Conservation (phyloP, 2,113 vertebrate species). For the Cyanoderma ruficeps region DNA sequence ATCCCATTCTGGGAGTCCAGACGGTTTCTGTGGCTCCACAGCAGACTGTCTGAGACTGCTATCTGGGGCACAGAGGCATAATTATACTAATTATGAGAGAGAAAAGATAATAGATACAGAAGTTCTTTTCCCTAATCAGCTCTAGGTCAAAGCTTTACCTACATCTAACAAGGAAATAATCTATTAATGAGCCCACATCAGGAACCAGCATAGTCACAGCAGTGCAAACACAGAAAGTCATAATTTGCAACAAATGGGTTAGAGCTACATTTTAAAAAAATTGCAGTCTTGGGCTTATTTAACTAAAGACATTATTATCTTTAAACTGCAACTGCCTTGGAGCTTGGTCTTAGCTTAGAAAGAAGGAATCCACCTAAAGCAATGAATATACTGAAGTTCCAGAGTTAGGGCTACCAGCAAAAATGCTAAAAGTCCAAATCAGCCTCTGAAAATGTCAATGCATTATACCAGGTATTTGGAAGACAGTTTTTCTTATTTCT, state of each 20-base stretch:
- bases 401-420: not conserved
- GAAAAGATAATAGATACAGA: conserved; percentile 48
- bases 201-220: not conserved
- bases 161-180: conserved; percentile 51
- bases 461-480: not conserved
- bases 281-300: not conserved
- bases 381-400: not conserved
- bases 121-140: conserved; percentile 49
- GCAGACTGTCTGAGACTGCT: conserved; percentile 43
- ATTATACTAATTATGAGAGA: conserved; percentile 46
- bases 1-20: not conserved
- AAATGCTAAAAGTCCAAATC: not conserved
- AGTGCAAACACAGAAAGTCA: conserved; percentile 19
- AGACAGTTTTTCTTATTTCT: not conserved
- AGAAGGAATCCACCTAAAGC: not conserved
- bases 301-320: conserved; percentile 8
- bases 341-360: not conserved
- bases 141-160: conserved; percentile 53
- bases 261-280: not conserved
- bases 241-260: conserved; percentile 40
- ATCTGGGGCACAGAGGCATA: conserved; percentile 10
- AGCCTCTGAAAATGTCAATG: not conserved
- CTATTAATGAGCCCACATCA: conserved; percentile 48
- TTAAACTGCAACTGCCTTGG: not conserved
- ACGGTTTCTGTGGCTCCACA: conserved; percentile 7